Evolutionary conservation across 2,113 vertebrate genomes (phyloP).

Genomic region (Ornithorhynchus anatinus): DNA sequence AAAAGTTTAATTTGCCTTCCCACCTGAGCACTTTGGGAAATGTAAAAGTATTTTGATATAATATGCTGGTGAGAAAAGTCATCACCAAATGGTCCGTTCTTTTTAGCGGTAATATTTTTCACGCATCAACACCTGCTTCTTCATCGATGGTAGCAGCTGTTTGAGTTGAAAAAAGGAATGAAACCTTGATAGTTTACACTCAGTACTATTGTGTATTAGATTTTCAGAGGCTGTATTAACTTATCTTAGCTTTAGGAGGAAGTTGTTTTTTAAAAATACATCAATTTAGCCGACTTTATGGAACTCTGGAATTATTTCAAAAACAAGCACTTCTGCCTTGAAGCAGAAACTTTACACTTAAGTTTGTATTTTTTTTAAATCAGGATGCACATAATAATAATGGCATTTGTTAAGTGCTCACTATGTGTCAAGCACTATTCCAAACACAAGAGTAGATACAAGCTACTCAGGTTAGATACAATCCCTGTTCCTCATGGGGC

Average conservation of each 20-base stretch:
- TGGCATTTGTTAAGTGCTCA: too few species aligned
- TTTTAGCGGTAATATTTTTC: slow-evolving; percentile 47
- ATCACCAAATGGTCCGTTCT: slow-evolving; percentile 44
- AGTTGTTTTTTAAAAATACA: accelerated
- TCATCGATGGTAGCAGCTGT: slow-evolving; percentile 60
- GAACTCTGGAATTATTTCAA: too few species aligned
- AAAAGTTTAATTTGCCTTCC: slow-evolving; percentile 56
- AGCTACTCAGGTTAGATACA: too few species aligned
- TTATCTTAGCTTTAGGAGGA: neutral
- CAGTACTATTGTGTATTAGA: neutral
- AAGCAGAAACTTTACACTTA: too few species aligned
- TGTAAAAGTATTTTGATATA: slow-evolving; percentile 44
- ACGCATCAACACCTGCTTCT: slow-evolving; percentile 59
- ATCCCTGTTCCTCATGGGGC: too few species aligned
- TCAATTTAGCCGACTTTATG: too few species aligned
- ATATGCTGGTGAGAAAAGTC: slow-evolving; percentile 42
- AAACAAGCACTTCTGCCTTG: too few species aligned
- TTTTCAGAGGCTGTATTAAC: neutral
- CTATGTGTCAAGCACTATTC: too few species aligned
- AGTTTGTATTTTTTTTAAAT: too few species aligned
- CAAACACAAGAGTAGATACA: too few species aligned
- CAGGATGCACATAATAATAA: too few species aligned
- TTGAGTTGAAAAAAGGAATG: slow-evolving; percentile 44
- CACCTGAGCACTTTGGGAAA: slow-evolving; percentile 64
- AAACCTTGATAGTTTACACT: slow-evolving; percentile 40